Base-by-base conservation (phyloP, 2,113 vertebrate genomes). In the Madoqua kirkii region DNA sequence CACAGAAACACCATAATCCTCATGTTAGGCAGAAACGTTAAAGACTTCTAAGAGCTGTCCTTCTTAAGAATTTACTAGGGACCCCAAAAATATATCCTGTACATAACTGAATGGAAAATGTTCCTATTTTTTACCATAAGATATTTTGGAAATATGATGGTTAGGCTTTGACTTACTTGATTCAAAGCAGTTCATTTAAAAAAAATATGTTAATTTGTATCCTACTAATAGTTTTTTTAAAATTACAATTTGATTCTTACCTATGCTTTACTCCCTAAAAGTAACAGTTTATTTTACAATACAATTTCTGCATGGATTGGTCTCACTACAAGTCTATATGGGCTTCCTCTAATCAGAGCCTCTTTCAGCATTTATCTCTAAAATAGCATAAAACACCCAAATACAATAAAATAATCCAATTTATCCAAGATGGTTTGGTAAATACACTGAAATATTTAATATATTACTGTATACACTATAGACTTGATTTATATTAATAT, bases 261-360 rank as follows among this genome's bases (percentile, higher is more conserved):
- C n/a, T 87, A 74, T n/a, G 17, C 5, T 76, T 91, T 82, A 71
- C 91, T 33, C 27, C 23, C 13, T 60, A 59, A 95, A 91, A 82
- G 9, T 85, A 86, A 88, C 54, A 5, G 59, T 81, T 96, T 96
- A 71, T 64, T 87, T 97, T 93, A 59, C 48, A 88, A 54, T 40
- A 94, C 7, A 93, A 87, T 90, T 87, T 87, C 27, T 76, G 27
- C 29, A 76, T 86, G 23, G 36, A 57, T 71, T 96, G 59, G 9
- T 90, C 8, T 81, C 54, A 84, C 19, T 59, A 48, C 19, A 87
- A n/a, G 14, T n/a, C 9, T 84, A 43, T 87, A 40, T 7, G 12
- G 29, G 36, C 25, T 93, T 96, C 12, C 29, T 71, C 40, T 94
- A 57, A 60, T 88, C 60, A 74, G n/a, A 94, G 29, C 3, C 2